Conservation (phyloP, 1,140 invertebrate genomes). For the Eriosoma lanigerum region DNA sequence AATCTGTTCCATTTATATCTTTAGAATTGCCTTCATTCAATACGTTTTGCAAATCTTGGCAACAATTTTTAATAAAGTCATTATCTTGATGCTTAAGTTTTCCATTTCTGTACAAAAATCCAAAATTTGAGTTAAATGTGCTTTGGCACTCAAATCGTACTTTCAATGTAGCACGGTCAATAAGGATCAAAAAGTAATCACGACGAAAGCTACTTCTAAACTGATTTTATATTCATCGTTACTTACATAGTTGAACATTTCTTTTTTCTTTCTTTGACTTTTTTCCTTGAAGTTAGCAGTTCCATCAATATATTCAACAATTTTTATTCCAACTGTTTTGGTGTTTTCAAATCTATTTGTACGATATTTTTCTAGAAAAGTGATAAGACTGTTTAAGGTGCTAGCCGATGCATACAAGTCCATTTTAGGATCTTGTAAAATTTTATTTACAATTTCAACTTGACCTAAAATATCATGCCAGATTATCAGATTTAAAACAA, state of each 20-base stretch:
- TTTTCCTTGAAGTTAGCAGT: too few species aligned
- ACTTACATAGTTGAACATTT: background rate
- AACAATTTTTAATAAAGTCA: constrained; percentile 19
- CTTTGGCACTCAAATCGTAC: background rate
- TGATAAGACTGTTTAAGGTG: background rate
- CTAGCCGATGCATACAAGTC: background rate
- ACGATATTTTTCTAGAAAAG: background rate
- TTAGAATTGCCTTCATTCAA: constrained; percentile 23
- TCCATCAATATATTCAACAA: too few species aligned
- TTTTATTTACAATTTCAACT: constrained; percentile 11
- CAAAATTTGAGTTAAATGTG: background rate
- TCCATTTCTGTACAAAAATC: background rate
- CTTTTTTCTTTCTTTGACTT: too few species aligned
- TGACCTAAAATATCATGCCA: constrained; percentile 10
- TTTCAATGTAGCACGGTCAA: background rate
- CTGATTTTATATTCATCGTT: background rate
- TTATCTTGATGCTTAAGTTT: constrained; percentile 1
- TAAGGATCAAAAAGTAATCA: background rate
- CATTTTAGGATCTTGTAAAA: constrained; percentile 24
- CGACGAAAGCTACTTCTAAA: background rate
- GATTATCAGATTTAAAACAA: constrained; percentile 26
- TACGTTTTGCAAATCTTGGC: constrained; percentile 3
- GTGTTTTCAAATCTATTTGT: background rate
- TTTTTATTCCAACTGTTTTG: background rate
- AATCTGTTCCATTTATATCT: constrained; percentile 1